These are phyloP conservation scores for Parnassius orleans DNA, from an alignment of 2,888 invertebrate genomes.

Conservation along the genomic window DNA sequence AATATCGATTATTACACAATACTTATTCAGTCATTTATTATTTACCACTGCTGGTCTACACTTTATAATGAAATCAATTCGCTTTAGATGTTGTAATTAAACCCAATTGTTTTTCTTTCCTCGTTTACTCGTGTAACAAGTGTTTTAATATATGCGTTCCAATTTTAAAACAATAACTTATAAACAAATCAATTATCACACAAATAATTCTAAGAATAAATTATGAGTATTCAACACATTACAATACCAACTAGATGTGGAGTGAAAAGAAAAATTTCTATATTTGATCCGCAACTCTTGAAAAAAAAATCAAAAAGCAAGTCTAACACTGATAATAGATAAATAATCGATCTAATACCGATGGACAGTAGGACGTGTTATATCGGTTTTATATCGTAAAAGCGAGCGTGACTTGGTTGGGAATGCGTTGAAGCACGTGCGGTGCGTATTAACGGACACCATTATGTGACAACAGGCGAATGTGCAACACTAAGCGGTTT, in stretches of 20 bases:
- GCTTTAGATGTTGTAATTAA: too few relatives aligned
- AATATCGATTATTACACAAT: too few relatives aligned
- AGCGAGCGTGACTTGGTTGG: constrained; percentile 52
- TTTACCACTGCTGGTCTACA: too few relatives aligned
- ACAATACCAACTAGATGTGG: neutral
- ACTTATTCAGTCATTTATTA: too few relatives aligned
- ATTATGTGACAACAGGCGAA: constrained; percentile 19
- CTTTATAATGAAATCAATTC: too few relatives aligned
- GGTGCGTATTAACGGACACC: constrained; percentile 39
- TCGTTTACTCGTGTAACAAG: too few relatives aligned
- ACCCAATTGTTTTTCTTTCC: too few relatives aligned
- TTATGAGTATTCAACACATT: neutral
- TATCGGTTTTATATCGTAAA: constrained; percentile 49
- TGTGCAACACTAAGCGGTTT: constrained; percentile 15
- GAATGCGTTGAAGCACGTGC: constrained; percentile 47
- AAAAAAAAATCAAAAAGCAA: constrained; percentile 10
- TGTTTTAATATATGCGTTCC: too few relatives aligned
- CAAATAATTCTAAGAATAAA: too few relatives aligned
- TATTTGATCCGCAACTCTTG: too few relatives aligned
- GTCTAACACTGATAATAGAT: constrained; percentile 15
- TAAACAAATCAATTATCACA: too few relatives aligned
- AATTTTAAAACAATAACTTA: too few relatives aligned
- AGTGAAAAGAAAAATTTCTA: neutral
- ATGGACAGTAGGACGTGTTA: constrained; percentile 32
- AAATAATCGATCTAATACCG: constrained; percentile 24